phyloP scores from a whole-genome alignment of 2,113 vertebrate species.

The Spea bombifrons region DNA sequence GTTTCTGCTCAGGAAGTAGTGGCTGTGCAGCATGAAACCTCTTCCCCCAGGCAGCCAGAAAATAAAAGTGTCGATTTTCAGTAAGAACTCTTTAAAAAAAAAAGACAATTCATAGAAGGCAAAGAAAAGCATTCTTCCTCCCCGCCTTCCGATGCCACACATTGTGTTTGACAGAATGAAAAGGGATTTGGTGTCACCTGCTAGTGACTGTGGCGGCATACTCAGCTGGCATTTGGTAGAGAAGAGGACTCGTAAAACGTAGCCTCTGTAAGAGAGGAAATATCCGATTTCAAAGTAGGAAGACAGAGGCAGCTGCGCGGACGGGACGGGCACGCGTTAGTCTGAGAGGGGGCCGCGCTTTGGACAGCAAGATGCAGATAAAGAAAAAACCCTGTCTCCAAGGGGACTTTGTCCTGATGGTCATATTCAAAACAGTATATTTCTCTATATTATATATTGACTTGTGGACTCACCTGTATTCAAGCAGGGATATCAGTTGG shows the following conservation, averaged over 20 bases:
- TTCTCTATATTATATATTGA: no score
- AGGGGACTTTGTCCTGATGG: no score
- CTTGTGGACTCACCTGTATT: no score
- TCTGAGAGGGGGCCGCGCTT: background rate
- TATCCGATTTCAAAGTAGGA: conserved; percentile 41
- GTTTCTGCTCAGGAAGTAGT: no score
- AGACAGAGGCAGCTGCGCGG: conserved; percentile 25
- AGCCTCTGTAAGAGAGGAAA: background rate
- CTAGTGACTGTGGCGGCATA: background rate
- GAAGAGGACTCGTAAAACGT: background rate
- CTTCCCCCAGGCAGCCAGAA: no score
- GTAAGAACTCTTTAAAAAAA: no score
- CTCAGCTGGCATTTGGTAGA: conserved; percentile 17
- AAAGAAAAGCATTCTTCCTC: no score
- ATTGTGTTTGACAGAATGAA: background rate
- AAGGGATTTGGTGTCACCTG: conserved; percentile 5
- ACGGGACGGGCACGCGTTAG: background rate
- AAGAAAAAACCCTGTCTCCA: background rate
- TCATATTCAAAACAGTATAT: no score
- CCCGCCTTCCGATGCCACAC: background rate
- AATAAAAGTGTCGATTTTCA: no score
- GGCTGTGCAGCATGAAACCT: no score
- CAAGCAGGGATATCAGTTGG: no score
- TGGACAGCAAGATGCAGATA: background rate
- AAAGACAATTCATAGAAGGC: no score